Conservation (phyloP, 2,888 invertebrate species). For the Drosophila austrosaltans region DNA sequence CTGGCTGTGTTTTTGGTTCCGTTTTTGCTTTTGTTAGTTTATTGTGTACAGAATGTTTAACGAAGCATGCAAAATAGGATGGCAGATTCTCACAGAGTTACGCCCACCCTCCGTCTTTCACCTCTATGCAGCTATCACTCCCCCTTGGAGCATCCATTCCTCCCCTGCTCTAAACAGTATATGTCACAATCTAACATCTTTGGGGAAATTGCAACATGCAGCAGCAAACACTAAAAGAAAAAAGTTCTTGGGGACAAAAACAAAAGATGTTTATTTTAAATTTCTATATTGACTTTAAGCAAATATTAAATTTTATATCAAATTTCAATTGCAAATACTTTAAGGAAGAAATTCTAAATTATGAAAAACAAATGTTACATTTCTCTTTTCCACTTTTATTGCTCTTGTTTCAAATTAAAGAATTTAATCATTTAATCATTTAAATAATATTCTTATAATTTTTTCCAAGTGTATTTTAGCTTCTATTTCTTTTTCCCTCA, state of each 20-base stretch:
- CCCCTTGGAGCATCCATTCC: background rate
- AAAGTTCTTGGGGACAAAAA: background rate
- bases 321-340: too few species aligned
- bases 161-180: background rate
- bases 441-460: too few species aligned
- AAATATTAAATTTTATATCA: too few species aligned
- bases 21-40: conserved; percentile 46
- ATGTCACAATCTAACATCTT: conserved; percentile 34
- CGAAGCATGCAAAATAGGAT: conserved; percentile 77
- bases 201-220: conserved; percentile 52
- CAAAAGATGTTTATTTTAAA: too few species aligned
- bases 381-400: background rate
- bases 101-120: background rate
- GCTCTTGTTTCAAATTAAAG: background rate
- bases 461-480: background rate
- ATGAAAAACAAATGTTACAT: too few species aligned
- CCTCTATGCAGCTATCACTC: background rate
- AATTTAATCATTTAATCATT: too few species aligned
- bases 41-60: conserved; percentile 72
- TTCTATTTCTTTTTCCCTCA: background rate
- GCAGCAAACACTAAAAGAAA: conserved; percentile 16
- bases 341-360: background rate
- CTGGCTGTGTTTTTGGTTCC: conserved; percentile 37
- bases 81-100: conserved; percentile 42
- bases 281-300: too few species aligned